These are phyloP conservation scores for Aethes cnicana DNA, from an alignment of 2,888 invertebrate genomes.

Conservation along the genomic window DNA sequence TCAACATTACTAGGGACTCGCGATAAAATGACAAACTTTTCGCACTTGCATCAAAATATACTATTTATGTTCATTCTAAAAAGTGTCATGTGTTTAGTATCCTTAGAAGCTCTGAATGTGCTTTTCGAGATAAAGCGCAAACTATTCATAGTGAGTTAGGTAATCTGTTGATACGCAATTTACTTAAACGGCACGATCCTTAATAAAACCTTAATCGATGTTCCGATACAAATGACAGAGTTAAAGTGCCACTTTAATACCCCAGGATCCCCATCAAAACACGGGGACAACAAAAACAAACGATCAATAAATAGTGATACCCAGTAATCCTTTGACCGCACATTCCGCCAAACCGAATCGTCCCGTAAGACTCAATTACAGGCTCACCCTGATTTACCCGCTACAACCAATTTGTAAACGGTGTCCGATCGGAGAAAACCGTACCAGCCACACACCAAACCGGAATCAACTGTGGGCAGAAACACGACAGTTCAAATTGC, in stretches of 20 bases:
- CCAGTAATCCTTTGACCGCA: constrained; percentile 76
- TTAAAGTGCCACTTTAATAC: background rate
- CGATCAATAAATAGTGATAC: constrained; percentile 73
- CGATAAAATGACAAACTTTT: too few species aligned
- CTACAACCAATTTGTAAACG: constrained; percentile 80
- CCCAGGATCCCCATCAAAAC: constrained; percentile 33
- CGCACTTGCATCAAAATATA: too few species aligned
- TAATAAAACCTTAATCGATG: too few species aligned
- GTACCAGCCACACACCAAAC: constrained; percentile 43
- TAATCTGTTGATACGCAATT: too few species aligned
- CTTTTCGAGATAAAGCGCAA: too few species aligned
- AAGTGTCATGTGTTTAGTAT: too few species aligned
- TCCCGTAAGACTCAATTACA: constrained; percentile 81
- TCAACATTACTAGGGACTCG: too few species aligned
- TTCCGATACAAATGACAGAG: background rate
- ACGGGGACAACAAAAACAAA: constrained; percentile 42
- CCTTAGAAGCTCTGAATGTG: too few species aligned
- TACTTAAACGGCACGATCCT: too few species aligned
- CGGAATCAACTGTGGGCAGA: constrained; percentile 37
- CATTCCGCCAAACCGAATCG: constrained; percentile 67
- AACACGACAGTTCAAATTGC: constrained; percentile 33
- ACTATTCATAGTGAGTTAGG: too few species aligned
- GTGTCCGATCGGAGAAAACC: constrained; percentile 74
- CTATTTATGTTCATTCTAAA: too few species aligned
- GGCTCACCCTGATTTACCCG: constrained; percentile 78